phyloP scores from a whole-genome alignment of 2,888 invertebrate species.

The Microdon myrmicae region DNA sequence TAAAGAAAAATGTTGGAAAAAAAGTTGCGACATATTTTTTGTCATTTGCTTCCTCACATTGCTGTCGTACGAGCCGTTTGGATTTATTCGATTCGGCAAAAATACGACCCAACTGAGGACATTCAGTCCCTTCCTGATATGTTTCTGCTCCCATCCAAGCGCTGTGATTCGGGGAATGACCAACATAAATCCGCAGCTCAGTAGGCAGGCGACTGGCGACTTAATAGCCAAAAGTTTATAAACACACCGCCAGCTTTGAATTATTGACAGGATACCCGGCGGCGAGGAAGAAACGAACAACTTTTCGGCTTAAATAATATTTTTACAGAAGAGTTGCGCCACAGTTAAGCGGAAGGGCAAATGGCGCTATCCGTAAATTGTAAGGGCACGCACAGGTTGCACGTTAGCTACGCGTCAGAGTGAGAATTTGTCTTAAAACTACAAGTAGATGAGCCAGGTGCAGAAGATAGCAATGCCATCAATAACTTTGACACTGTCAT shows the following conservation, averaged over 20 bases:
- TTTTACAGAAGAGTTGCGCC: conserved; percentile 22
- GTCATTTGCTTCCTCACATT: background rate
- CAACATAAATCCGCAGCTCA: conserved; percentile 37
- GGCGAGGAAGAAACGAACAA: conserved; percentile 15
- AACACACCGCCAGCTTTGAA: conserved; percentile 45
- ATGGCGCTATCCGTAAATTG: no score
- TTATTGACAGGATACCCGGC: conserved; percentile 43
- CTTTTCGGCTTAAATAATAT: conserved; percentile 40
- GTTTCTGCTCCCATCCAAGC: background rate
- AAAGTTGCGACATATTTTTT: conserved; percentile 31
- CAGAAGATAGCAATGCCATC: no score
- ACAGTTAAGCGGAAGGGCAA: no score
- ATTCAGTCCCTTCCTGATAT: conserved; percentile 19
- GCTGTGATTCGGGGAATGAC: background rate
- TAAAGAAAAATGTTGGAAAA: conserved; percentile 40
- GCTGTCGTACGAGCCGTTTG: conserved; percentile 7
- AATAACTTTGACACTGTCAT: no score
- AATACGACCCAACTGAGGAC: conserved; percentile 29
- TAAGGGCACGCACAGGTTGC: no score
- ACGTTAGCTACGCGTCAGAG: no score
- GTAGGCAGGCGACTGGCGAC: conserved; percentile 24
- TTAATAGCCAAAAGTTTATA: conserved; percentile 49
- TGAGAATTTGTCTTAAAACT: no score
- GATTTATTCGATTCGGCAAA: conserved; percentile 42
- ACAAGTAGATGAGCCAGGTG: no score